Base-by-base conservation (phyloP, 64 coral and sea anemone species). In the Dendrophyllia cribrosa region DNA sequence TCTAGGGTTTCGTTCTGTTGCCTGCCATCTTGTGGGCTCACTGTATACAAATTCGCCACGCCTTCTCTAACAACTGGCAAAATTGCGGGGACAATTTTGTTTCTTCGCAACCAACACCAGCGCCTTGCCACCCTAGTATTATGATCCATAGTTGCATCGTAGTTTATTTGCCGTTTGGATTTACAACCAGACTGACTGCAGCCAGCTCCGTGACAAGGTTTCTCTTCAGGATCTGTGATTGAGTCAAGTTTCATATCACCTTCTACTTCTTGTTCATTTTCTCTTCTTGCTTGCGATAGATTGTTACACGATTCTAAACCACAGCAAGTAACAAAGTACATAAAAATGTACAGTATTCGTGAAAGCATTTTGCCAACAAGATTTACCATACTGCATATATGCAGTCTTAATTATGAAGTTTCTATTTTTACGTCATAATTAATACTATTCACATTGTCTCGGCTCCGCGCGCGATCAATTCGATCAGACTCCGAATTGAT, bases 241-340 rank as follows among this genome's bases (percentile, higher is more conserved):
- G 45, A 1, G 19, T 68, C 80, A 51, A 84, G 80, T 66, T 21
- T 75, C 0, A 74, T 6, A 15, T 17, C 72, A 15, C 34, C 15
- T 20, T 49, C 46, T 20, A 49, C 14, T 5, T 75, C 16, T 5
- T 17, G 47, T 19, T 17, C 16, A 20, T 50, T 17, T 19, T 75
- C 16, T 9, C 19, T 50, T 68, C 59, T 67, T 16, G 62, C 3
- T 14, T 48, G 45, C 6, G 9, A 51, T 51, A 2, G 45, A 51
- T 47, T 66, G 62, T 0, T 4, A 14, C 26, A 10, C 3, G 59
- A 17, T 47, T 68, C 9, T 8, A 67, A 10, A 23, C 47, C 44
- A 43, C 80, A 43, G 11, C 80, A 84, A 3, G 61, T 84, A n/a
- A 67, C 13, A 47, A 67, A 84, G 46, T 67, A 67, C 44, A 84